Conservation (phyloP, 2,797 vertebrate species). For the Hydrocynus forskahlii region DNA sequence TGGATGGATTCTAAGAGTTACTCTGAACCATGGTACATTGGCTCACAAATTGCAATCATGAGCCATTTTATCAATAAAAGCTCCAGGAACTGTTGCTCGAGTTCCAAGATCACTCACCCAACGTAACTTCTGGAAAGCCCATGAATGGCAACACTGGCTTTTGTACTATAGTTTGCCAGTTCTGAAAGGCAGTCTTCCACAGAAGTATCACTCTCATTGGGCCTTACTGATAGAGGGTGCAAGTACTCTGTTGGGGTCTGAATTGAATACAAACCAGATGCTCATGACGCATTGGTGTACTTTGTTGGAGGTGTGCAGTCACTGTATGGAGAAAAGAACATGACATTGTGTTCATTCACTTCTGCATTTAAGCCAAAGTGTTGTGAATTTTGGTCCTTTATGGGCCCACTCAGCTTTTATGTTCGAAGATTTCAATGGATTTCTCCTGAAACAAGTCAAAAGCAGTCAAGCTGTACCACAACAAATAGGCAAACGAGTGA, state of each 20-base stretch:
- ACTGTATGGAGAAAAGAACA: constrained; percentile 35
- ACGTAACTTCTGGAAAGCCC: constrained; percentile 51
- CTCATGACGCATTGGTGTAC: background rate
- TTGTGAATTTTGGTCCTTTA: constrained; percentile 40
- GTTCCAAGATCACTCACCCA: constrained; percentile 48
- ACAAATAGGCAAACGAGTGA: too few relatives aligned
- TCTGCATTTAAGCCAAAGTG: constrained; percentile 44
- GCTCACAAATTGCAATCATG: constrained; percentile 19
- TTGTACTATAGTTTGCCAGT: constrained; percentile 54
- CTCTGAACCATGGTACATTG: constrained; percentile 52
- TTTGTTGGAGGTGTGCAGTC: constrained; percentile 27
- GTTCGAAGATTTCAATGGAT: constrained; percentile 50
- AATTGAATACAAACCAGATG: constrained; percentile 2
- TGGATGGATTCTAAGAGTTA: constrained; percentile 50
- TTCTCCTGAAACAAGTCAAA: constrained; percentile 51
- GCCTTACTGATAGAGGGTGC: constrained; percentile 43
- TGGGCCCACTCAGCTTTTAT: constrained; percentile 53
- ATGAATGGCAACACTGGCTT: constrained; percentile 51
- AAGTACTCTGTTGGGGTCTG: constrained; percentile 46
- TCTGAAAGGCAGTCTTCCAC: constrained; percentile 52
- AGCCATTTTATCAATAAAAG: constrained; percentile 47
- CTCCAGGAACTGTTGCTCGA: constrained; percentile 39
- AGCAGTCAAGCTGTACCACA: constrained; percentile 42
- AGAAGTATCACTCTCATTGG: constrained; percentile 48
- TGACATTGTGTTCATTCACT: constrained; percentile 45